Evolutionary conservation across 1,140 invertebrate species (phyloP), one percentile per base, ranked within the genome.

Genomic region (Neodiprion pinetum): DNA sequence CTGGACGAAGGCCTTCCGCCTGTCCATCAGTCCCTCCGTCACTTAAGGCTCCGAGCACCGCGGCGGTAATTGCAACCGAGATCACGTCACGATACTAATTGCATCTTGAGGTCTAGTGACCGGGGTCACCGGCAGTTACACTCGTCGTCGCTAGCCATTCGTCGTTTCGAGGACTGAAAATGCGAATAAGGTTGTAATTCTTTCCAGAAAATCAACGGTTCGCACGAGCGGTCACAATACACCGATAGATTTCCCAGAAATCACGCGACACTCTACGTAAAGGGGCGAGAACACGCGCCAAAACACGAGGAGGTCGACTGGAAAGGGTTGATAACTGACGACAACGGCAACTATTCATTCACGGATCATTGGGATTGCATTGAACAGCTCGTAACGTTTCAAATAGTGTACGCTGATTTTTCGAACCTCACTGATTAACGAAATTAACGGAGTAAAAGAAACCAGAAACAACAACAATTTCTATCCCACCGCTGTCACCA

Each of bases 61-160:
- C 5, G 4, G 53, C 7, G 11, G 53, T 14, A 61, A 61, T 17
- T 61, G 53, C 53, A 61, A 7, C 53, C 9, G 8, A 9, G 53
- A 61, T 61, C 53, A 61, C 53, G 53, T 14, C 53, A 61, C 53
- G n/a, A 61, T 61, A 61, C 11, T 61, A 61, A 61, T 61, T 61
- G 53, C 53, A 61, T 61, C 53, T 61, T 61, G 53, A 61, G 53
- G n/a, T 14, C n/a, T 5, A 61, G 53, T 61, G 53, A 61, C 53
- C 53, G 53, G 11, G 11, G 53, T 61, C 11, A 61, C 53, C 53
- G 53, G 53, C 53, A 61, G n/a, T 61, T 17, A 14, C n/a, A 61
- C 11, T 61, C 53, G 53, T 61, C 53, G 4, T 61, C n/a, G 53
- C n/a, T 0, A 17, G 53, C 53, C 53, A 40, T 61, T 14, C 53